A percentile compares a stretch with the other conserved stretches of the same genome.
These are phyloP conservation scores for Acrocera orbiculus DNA, from an alignment of 2,888 invertebrate genomes.

Conservation along the genomic window DNA sequence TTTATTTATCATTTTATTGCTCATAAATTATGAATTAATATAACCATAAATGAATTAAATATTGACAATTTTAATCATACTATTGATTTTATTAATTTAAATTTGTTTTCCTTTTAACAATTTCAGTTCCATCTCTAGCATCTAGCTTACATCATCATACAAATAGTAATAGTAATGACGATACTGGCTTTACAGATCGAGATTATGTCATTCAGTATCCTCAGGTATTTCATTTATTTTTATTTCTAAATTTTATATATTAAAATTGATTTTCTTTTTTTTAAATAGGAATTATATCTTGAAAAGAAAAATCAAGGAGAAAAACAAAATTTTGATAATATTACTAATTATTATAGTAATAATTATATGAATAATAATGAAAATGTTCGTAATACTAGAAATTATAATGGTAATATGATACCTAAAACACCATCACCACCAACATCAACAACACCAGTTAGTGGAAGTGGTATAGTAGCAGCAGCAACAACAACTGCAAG, in stretches of 20 bases:
- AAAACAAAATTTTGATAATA: conserved; percentile 19
- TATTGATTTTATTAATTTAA: neutral
- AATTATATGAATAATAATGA: conserved; percentile 9
- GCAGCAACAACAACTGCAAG: conserved; percentile 8
- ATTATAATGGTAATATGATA: conserved; percentile 6
- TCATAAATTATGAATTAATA: no score
- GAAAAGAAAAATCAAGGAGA: conserved; percentile 30
- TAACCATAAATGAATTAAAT: no score
- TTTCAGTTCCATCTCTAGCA: conserved; percentile 30
- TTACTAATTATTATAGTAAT: conserved; percentile 6
- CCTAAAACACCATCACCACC: conserved; percentile 11
- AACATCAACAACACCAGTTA: conserved; percentile 10
- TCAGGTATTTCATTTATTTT: conserved; percentile 18
- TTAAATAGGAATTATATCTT: neutral
- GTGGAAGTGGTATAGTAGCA: conserved; percentile 2
- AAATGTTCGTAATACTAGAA: conserved; percentile 9
- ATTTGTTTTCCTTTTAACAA: conserved; percentile 1
- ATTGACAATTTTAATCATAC: neutral
- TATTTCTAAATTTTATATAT: neutral
- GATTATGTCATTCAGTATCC: conserved; percentile 32
- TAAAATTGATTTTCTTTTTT: neutral
- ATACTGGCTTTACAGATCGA: conserved; percentile 19
- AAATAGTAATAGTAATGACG: conserved; percentile 21
- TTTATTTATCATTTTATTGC: no score
- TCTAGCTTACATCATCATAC: conserved; percentile 28